Base-by-base conservation (phyloP, 2,113 vertebrate genomes). In the Scomber scombrus region DNA sequence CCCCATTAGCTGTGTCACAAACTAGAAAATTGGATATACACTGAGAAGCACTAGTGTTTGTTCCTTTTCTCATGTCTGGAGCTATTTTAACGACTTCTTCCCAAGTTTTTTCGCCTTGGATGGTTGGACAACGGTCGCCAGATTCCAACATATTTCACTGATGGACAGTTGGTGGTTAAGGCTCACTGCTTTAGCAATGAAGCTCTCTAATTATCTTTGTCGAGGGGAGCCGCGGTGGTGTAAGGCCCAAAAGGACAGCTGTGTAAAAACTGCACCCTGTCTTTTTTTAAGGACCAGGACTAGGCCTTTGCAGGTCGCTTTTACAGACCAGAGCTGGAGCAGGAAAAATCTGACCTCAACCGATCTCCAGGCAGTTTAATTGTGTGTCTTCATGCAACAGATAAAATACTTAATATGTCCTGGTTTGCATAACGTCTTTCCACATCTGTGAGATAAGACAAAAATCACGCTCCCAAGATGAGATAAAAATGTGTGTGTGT, bases 131-230 rank as follows among this genome's bases (percentile, higher is more conserved):
- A 50, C 21, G 34, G 15, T 29, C 47, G 70, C 65, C 71, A 75
- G 68, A 57, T 34, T 76, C 72, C 71, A 15, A 51, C 40, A 11
- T 18, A 11, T 64, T 45, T 60, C 43, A 13, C 74, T 76, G 71
- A 73, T 50, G 76, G 81, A 78, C 78, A 54, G 61, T 77, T 9
- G 63, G 75, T 76, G 66, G 77, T 81, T 78, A 45, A 23, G 72
- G 46, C 78, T 75, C 45, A 5, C 54, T 78, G 60, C 67, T 40
- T 74, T 31, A 3, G 34, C 34, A 8, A 40, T 40, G 34, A 40
- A 40, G 71, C 66, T 76, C 69, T 90, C 52, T 90, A 86, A 90
- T 88, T 86, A 84, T 86, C 81, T 67, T 56, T 14, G 68, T 76
- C 70, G 54, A 58, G 71, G 72, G 26, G 62, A 66, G 60, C 31